Evolutionary conservation across 2,888 invertebrate genomes (phyloP).

Genomic region (Halocaridina rubra): DNA sequence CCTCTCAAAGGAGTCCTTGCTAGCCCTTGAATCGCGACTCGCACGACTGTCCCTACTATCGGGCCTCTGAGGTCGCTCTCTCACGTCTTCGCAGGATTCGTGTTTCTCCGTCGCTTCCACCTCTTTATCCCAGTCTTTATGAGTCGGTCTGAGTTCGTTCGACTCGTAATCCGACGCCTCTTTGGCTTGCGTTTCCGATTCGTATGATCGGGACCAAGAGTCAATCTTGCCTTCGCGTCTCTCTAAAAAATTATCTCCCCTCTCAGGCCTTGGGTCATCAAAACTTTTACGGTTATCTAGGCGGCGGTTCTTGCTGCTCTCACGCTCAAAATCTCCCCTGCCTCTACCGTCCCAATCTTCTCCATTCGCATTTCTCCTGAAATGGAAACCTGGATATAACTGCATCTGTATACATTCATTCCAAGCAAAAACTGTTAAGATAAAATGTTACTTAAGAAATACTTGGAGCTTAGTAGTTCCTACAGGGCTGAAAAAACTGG

Average conservation of each 20-base stretch:
- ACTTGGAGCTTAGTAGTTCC: no score
- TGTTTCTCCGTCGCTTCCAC: conserved; percentile 47
- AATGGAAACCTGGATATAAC: not conserved
- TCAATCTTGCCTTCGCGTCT: conserved; percentile 33
- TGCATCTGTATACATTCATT: not conserved
- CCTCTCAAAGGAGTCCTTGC: conserved; percentile 52
- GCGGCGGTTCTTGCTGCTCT: conserved; percentile 21
- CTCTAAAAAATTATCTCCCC: conserved; percentile 19
- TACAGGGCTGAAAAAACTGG: no score
- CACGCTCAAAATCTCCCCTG: conserved; percentile 47
- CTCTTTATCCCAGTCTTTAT: conserved; percentile 58
- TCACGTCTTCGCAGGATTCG: conserved; percentile 29
- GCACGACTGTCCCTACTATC: conserved; percentile 57
- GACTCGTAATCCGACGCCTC: not conserved
- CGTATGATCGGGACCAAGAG: conserved; percentile 23
- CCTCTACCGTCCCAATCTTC: conserved; percentile 40
- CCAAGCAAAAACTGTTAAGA: not conserved
- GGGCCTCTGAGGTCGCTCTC: conserved; percentile 52
- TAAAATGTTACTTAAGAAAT: not conserved
- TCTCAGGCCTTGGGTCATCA: conserved; percentile 23
- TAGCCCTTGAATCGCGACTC: conserved; percentile 50
- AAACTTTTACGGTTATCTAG: conserved; percentile 23
- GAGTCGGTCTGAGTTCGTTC: conserved; percentile 27
- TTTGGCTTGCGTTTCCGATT: not conserved
- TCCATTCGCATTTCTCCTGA: conserved; percentile 46